These are phyloP conservation scores for Myotis daubentonii DNA, from an alignment of 2,797 vertebrate species.

Conservation along the genomic window DNA sequence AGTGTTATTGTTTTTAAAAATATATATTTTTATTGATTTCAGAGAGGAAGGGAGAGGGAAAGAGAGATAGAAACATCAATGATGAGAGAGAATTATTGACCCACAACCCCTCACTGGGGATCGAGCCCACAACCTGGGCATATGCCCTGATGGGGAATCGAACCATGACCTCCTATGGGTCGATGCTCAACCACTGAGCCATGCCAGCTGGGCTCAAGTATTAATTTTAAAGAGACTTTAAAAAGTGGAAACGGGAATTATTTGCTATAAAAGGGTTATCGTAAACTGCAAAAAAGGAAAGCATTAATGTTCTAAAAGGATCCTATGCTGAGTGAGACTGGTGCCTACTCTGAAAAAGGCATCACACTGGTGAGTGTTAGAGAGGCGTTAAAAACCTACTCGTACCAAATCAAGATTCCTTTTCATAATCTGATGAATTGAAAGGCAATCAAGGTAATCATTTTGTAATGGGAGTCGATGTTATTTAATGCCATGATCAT, in stretches of 20 bases:
- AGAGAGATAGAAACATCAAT: no score
- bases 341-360: neutral
- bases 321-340: neutral
- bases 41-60: no score
- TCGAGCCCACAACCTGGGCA: no score
- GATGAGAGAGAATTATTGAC: no score
- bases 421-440: neutral
- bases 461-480: neutral
- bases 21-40: no score
- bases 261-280: neutral
- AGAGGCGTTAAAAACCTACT: neutral
- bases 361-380: neutral
- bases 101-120: no score
- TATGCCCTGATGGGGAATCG: no score
- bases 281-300: neutral
- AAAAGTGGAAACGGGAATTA: neutral
- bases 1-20: no score
- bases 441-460: neutral
- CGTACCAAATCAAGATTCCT: neutral
- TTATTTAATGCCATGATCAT: neutral
- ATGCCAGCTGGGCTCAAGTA: neutral
- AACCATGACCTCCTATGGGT: no score
- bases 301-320: neutral
- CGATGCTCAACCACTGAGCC: no score
- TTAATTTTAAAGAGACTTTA: conserved; percentile 30